Evolutionary conservation across 2,888 invertebrate species (phyloP), one percentile per base, ranked within the genome.

Genomic region (Disparrhopalites patrizii): DNA sequence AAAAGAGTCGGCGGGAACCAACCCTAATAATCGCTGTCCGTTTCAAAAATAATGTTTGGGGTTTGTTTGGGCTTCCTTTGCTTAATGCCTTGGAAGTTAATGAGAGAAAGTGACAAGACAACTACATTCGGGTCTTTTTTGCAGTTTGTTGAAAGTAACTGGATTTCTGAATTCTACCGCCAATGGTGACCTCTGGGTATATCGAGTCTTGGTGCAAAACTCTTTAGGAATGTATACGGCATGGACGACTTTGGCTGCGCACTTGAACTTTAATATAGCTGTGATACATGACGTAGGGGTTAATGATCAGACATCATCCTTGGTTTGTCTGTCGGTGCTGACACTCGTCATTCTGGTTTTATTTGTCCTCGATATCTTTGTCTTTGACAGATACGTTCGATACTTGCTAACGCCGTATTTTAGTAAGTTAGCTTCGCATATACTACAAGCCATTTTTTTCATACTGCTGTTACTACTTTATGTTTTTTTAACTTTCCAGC

Each of bases 71-170:
- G n/a, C n/a, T n/a, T n/a, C n/a, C n/a, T n/a, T n/a, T n/a, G n/a
- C n/a, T n/a, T n/a, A n/a, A n/a, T n/a, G n/a, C n/a, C n/a, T n/a
- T n/a, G n/a, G n/a, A n/a, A n/a, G n/a, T n/a, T n/a, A n/a, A n/a
- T n/a, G n/a, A n/a, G n/a, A n/a, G n/a, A n/a, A n/a, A n/a, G n/a
- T n/a, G n/a, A n/a, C n/a, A n/a, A n/a, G n/a, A n/a, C n/a, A 36
- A 36, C 15, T 36, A 36, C 15, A 36, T 15, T 7, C 7, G 15
- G n/a, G 15, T 43, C 20, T 10, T 43, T 43, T 15, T 13, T 27
- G 3, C 27, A 57, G 57, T 25, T 57, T 57, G n/a, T 38, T 38
- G 5, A 36, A 36, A 36, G 57, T 27, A 36, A 57, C 57, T 8
- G 57, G 33, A n/a, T 57, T 40, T 23, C 27, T 57, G 38, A 57